These are phyloP conservation scores for Geotrypetes seraphini DNA, from an alignment of 2,797 vertebrate species.

Conservation along the genomic window DNA sequence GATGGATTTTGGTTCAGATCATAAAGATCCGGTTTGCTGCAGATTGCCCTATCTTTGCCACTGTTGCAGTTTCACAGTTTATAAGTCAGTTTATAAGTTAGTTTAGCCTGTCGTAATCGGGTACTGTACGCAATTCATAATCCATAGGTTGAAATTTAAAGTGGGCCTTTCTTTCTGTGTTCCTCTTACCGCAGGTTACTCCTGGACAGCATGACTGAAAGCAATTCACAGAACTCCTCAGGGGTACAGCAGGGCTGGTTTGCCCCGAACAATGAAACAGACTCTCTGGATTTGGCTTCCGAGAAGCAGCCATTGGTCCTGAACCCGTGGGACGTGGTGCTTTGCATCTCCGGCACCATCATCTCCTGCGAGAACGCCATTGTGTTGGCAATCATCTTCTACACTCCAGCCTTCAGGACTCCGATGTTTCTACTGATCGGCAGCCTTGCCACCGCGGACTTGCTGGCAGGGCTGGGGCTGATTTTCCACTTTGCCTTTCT, in stretches of 20 bases:
- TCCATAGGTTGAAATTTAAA: neutral
- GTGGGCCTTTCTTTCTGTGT: constrained; percentile 13
- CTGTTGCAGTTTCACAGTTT: no score
- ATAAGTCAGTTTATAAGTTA: no score
- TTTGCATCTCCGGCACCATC: constrained; percentile 78
- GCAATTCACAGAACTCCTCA: constrained; percentile 19
- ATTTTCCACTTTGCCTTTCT: constrained; percentile 76
- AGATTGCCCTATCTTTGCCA: no score
- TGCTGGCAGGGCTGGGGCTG: constrained; percentile 77
- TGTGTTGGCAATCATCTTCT: constrained; percentile 77
- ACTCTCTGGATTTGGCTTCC: constrained; percentile 30
- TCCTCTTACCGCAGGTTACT: constrained; percentile 1
- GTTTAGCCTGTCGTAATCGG: neutral
- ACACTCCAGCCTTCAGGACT: constrained; percentile 69
- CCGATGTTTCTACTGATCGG: constrained; percentile 85
- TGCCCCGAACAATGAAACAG: constrained; percentile 9
- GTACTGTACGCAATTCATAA: no score
- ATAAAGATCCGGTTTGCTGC: no score
- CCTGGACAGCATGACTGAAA: constrained; percentile 45
- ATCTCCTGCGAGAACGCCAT: constrained; percentile 83
- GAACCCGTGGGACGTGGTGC: constrained; percentile 74
- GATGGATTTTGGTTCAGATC: no score
- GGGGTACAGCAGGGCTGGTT: constrained; percentile 28
- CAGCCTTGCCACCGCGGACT: constrained; percentile 79
- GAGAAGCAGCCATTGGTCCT: constrained; percentile 28